phyloP scores from a whole-genome alignment of 2,113 vertebrate genomes.

The Suricata suricatta region DNA sequence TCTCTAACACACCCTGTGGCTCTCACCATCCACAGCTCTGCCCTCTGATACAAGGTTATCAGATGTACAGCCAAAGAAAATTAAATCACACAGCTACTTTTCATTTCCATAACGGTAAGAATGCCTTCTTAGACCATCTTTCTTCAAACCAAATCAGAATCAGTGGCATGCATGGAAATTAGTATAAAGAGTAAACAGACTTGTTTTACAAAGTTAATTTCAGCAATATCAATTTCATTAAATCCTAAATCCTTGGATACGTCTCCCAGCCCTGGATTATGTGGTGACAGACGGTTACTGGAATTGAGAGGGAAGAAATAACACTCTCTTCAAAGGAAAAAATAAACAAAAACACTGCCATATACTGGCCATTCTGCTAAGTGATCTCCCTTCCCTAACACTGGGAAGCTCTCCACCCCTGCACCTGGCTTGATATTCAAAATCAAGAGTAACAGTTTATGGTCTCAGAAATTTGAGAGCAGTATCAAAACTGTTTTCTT shows the following conservation, averaged over 20 bases:
- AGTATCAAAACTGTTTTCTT: slow-evolving; percentile 46
- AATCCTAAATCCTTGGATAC: slow-evolving; percentile 36
- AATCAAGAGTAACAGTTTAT: slow-evolving; percentile 52
- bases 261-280: not conserved
- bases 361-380: slow-evolving; percentile 55
- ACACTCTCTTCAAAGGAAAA: slow-evolving; percentile 46
- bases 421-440: slow-evolving; percentile 30
- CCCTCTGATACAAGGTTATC: not conserved
- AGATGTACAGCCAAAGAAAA: slow-evolving; percentile 7
- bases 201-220: not conserved
- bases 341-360: not conserved
- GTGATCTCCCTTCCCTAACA: slow-evolving; percentile 28
- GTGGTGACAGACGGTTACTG: slow-evolving; percentile 48
- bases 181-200: not conserved
- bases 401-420: not conserved
- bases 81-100: not conserved
- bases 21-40: not conserved
- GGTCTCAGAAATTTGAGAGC: slow-evolving; percentile 47
- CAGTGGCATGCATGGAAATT: not conserved
- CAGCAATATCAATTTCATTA: not conserved
- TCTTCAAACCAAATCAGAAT: not conserved
- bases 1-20: not conserved
- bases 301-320: slow-evolving; percentile 61
- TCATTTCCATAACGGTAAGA: slow-evolving; percentile 3
- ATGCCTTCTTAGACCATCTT: not conserved